These are phyloP conservation scores for Chiroxiphia lanceolata DNA, from an alignment of 2,797 vertebrate species.

Conservation along the genomic window DNA sequence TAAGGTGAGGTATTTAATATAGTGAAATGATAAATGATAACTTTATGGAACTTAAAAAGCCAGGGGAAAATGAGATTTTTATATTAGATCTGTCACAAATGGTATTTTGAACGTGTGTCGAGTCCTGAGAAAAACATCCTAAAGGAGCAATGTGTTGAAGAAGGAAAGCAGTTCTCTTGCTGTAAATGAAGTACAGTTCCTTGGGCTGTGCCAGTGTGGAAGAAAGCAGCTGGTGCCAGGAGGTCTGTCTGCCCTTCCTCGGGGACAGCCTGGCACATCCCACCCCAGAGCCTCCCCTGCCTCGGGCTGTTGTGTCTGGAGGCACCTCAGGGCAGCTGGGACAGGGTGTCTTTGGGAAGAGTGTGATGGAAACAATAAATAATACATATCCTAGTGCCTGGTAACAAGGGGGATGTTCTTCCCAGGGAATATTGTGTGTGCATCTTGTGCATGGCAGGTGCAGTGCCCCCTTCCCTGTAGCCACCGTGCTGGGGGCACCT, in stretches of 20 bases:
- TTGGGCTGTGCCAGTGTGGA: not conserved
- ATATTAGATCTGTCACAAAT: not conserved
- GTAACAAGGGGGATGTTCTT: not conserved
- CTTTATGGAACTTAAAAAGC: not conserved
- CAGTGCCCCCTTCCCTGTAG: not conserved
- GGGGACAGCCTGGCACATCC: not conserved
- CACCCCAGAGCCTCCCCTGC: not conserved
- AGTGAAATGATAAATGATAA: not conserved
- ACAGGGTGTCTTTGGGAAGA: not conserved
- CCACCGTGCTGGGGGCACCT: not conserved
- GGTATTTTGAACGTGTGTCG: not conserved
- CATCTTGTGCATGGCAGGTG: not conserved
- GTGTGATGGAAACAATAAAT: not conserved
- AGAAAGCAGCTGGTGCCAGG: fast-evolving
- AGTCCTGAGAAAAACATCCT: not conserved
- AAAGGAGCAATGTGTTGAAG: not conserved
- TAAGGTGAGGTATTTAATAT: not conserved
- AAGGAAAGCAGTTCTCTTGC: not conserved
- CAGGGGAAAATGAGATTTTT: not conserved
- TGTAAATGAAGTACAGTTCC: not conserved
- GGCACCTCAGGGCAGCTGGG: not conserved
- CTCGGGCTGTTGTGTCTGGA: not conserved
- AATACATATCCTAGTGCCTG: not conserved
- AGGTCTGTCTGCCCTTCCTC: not conserved
- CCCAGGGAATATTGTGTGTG: not conserved